These are phyloP conservation scores for Reinhardtius hippoglossoides DNA, from an alignment of 2,113 vertebrate genomes.

Conservation along the genomic window DNA sequence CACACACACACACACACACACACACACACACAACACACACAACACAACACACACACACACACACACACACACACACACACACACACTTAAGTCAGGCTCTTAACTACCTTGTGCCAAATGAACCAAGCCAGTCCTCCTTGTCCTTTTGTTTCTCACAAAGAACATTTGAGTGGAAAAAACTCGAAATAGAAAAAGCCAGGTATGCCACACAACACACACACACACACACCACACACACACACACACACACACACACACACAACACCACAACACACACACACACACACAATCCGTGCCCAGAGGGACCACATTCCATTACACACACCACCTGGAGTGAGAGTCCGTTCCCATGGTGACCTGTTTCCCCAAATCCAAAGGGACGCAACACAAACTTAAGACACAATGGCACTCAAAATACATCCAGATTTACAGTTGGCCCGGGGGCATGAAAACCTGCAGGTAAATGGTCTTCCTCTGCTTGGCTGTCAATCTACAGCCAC, in stretches of 20 bases:
- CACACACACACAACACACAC: constrained; percentile 33
- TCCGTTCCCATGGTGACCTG: constrained; percentile 65
- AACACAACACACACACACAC: constrained; percentile 26
- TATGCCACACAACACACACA: constrained; percentile 31
- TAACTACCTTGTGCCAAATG: constrained; percentile 48
- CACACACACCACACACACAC: too few relatives aligned
- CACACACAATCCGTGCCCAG: constrained; percentile 44
- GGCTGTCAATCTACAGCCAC: neutral
- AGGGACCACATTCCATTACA: constrained; percentile 71
- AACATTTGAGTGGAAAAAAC: constrained; percentile 42
- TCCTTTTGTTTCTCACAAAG: constrained; percentile 60
- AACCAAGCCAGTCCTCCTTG: constrained; percentile 52
- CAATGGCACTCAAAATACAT: constrained; percentile 34
- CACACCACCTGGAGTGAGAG: constrained; percentile 73
- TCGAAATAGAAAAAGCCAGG: constrained; percentile 47
- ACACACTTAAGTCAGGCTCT: constrained; percentile 49
- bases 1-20: constrained; percentile 22
- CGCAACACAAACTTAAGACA: constrained; percentile 44
- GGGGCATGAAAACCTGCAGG: constrained; percentile 7
- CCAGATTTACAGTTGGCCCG: constrained; percentile 25
- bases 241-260: too few relatives aligned
- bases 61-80: constrained; percentile 31
- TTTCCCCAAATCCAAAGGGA: constrained; percentile 56
- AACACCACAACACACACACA: too few relatives aligned
- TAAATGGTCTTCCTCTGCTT: neutral